Conservation (phyloP, 2,797 vertebrate genomes). For the Australoheros facetus region DNA sequence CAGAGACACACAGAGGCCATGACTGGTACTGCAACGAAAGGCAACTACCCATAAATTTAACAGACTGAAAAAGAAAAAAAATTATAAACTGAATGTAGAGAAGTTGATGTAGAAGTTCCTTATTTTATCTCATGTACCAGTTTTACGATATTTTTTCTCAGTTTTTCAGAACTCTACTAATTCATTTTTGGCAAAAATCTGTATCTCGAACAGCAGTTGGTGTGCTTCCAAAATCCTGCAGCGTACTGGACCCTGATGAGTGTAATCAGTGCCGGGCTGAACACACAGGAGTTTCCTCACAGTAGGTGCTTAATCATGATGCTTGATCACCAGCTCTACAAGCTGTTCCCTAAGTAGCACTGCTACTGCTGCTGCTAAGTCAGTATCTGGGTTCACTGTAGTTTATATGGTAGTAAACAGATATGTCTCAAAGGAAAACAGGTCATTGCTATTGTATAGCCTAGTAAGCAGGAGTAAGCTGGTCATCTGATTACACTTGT, state of each 20-base stretch:
- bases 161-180: slow-evolving; percentile 13
- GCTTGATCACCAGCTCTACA: slow-evolving; percentile 78
- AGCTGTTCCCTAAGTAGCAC: slow-evolving; percentile 71
- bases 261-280: slow-evolving; percentile 73
- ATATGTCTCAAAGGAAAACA: slow-evolving; percentile 54
- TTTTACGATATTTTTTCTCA: no score
- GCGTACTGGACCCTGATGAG: slow-evolving; percentile 68
- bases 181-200: slow-evolving; percentile 53
- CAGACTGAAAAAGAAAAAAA: background rate
- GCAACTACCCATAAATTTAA: background rate
- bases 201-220: slow-evolving; percentile 60
- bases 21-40: background rate
- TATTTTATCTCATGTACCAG: no score
- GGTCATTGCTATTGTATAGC: slow-evolving; percentile 23
- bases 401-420: slow-evolving; percentile 69
- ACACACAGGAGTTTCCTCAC: slow-evolving; percentile 71
- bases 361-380: slow-evolving; percentile 49
- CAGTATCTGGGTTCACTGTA: slow-evolving; percentile 64
- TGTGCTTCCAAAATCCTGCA: slow-evolving; percentile 61
- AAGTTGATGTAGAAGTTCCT: background rate
- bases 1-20: slow-evolving; percentile 8
- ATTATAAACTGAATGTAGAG: background rate
- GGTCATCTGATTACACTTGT: background rate
- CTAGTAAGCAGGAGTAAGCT: slow-evolving; percentile 12
- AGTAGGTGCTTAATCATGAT: slow-evolving; percentile 80